Base-by-base conservation (phyloP, 1,140 invertebrate genomes). In the Drosophila repleta region DNA sequence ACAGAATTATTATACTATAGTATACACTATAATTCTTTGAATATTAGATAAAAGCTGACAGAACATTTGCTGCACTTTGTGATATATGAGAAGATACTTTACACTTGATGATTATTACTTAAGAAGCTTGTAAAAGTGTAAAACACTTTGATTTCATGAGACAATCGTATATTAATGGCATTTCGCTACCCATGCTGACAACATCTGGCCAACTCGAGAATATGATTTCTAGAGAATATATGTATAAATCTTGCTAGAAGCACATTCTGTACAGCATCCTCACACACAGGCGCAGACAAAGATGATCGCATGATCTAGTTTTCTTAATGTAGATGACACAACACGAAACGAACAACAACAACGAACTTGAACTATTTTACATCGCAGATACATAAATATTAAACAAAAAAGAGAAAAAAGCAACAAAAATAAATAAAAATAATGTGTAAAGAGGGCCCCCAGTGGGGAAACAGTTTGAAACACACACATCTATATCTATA, bases 311-410 rank as follows among this genome's bases (percentile, higher is more conserved):
- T 66, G 69, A 58, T 72, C 69, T 66, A 72, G 69, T 66, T 72
- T 72, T 63, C 6, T 21, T 49, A 7, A 37, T 15, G 62, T 45
- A 29, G 53, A 58, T 65, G 69, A 72, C 55, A 73, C 63, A 73
- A 73, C 69, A 67, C 20, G 20, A 26, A 41, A 57, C 32, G 20
- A 70, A 51, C 46, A 49, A 37, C 51, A 57, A 57, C 37, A 78
- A 68, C 76, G 76, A 83, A 84, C 80, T 83, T 83, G 80, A 84
- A 79, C 76, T 76, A 79, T 79, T 79, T 76, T 72, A 72, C 51
- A 60, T 17, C 66, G 66, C 79, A 73, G 41, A 81, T 61, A 71
- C 61, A 77, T 53, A 65, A 61, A 46, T 29, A 64, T 41, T 45
- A 52, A 39, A 52, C 29, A 56, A 26, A 56, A 17, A 17, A 20